Evolutionary conservation across 2,888 invertebrate species (phyloP), one percentile per base, ranked within the genome.

Genomic region (Ypsolopha sequella): DNA sequence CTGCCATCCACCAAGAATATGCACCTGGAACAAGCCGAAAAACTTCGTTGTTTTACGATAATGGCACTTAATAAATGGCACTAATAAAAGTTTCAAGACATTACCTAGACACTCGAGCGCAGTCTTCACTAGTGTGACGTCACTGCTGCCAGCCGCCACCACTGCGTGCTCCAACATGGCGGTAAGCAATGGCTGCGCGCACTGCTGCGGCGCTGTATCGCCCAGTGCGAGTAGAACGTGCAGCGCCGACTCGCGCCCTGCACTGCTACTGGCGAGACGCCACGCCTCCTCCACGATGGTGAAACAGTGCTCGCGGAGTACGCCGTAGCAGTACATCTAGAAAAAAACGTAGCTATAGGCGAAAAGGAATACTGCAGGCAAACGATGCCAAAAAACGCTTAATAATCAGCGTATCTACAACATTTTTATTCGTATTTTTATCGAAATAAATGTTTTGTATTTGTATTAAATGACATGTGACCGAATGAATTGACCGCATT

Each of bases 281-380:
- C 93, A 74, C 59, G 92, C 89, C 6, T 85, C 82, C 52, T 91
- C 91, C 57, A 96, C 88, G 51, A 93, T 89, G 55, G 91, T 85
- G 60, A 96, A 80, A 65, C 95, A 90, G 67, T 90, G 89, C 43
- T 91, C 89, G 56, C 92, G 90, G n/a, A 97, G 80, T 6, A 97
- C 91, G 61, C 91, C 92, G 77, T 92, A 95, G 74, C 96, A 95
- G 73, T 96, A 96, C 88, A 94, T 92, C 93, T 93, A 41, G 8
- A 6, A 10, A 2, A 38, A 38, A n/a, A 1, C 38, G n/a, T 38
- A 10, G n/a, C n/a, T 8, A 6, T 38, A 38, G 38, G n/a, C n/a
- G n/a, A n/a, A n/a, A n/a, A n/a, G n/a, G n/a, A n/a, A n/a, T n/a
- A 4, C 24, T 24, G 24, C 24, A n/a, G 24, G 4, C 24, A 24